phyloP scores from a whole-genome alignment of 2,888 invertebrate species.

The Disparrhopalites patrizii region DNA sequence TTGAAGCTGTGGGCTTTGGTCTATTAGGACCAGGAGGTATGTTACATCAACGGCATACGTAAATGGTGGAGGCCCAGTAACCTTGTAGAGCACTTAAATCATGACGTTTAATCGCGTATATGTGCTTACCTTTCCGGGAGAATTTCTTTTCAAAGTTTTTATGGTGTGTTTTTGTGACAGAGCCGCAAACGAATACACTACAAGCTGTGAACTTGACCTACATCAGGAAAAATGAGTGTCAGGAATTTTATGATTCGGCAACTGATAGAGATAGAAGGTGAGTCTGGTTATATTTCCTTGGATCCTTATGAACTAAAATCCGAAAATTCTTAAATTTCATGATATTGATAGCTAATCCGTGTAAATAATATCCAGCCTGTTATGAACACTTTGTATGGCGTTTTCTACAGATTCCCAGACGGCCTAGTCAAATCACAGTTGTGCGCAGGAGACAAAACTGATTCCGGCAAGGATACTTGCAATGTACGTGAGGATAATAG shows the following conservation, averaged over 20 bases:
- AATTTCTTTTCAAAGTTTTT: no score
- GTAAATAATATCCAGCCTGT: not conserved
- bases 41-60: no score
- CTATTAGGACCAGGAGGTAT: slow-evolving; percentile 32
- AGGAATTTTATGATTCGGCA: slow-evolving; percentile 24
- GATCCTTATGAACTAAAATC: no score
- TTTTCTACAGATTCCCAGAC: slow-evolving; percentile 24
- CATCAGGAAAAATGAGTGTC: slow-evolving; percentile 33
- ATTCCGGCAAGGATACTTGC: slow-evolving; percentile 34
- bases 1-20: slow-evolving; percentile 42
- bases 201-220: slow-evolving; percentile 37
- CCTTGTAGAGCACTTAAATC: no score
- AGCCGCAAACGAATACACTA: slow-evolving; percentile 34
- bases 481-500: slow-evolving; percentile 28
- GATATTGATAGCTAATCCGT: no score
- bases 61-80: no score
- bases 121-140: no score
- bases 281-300: no score
- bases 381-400: no score
- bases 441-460: slow-evolving; percentile 33
- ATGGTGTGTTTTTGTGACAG: no score
- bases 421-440: slow-evolving; percentile 31
- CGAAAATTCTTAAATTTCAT: no score
- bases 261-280: slow-evolving; percentile 22
- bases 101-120: no score